These are phyloP conservation scores for Tragulus kanchil DNA, from an alignment of 2,113 vertebrate genomes.

Conservation along the genomic window DNA sequence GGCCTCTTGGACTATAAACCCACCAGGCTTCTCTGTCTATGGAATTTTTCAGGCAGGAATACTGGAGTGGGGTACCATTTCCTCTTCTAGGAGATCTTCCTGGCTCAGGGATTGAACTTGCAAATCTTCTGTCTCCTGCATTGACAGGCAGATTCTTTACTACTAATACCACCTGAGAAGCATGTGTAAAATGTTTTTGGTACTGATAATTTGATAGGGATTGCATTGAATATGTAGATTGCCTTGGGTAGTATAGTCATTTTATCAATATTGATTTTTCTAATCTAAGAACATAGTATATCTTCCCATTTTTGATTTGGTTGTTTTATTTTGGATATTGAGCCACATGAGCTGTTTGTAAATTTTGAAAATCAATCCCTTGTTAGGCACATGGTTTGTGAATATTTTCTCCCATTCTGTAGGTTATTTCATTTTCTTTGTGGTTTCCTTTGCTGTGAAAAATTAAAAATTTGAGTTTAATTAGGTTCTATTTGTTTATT, in stretches of 20 bases:
- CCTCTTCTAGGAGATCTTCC: background rate
- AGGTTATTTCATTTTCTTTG: background rate
- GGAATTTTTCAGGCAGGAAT: background rate
- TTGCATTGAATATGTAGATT: background rate
- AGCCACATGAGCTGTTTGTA: background rate
- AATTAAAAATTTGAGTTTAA: background rate
- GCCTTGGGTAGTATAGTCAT: background rate
- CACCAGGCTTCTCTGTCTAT: background rate
- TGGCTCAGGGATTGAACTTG: background rate
- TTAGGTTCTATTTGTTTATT: background rate
- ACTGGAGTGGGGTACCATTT: background rate
- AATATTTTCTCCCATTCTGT: background rate
- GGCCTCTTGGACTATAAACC: background rate
- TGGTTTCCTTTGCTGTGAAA: background rate
- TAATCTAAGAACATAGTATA: background rate
- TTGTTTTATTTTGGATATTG: background rate
- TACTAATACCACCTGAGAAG: background rate
- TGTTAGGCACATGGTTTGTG: background rate
- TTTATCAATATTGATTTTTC: background rate
- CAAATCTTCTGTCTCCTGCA: background rate
- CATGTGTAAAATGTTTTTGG: background rate
- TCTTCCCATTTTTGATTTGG: too few species aligned
- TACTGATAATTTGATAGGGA: background rate
- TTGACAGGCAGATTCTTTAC: background rate
- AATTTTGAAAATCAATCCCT: background rate